phyloP scores from a whole-genome alignment of 1,140 invertebrate genomes.

The Pectinophora gossypiella region DNA sequence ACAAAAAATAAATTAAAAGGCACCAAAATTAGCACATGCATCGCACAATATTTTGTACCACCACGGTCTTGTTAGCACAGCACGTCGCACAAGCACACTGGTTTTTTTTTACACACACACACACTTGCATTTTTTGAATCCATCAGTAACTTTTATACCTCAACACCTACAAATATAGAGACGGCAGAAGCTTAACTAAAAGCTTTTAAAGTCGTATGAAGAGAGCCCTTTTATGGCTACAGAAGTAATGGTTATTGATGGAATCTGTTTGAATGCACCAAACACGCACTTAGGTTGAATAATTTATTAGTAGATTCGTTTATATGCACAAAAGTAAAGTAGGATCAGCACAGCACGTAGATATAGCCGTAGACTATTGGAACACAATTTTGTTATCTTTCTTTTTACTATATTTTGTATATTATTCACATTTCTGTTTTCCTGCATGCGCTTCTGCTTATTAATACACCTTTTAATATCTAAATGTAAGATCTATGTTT shows the following conservation, averaged over 20 bases:
- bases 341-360: neutral
- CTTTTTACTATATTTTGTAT: neutral
- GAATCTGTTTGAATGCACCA: neutral
- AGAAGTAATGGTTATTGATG: neutral
- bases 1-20: constrained; percentile 30
- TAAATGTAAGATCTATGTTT: constrained; percentile 4
- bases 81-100: too few species aligned
- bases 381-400: too few species aligned
- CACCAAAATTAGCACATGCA: constrained; percentile 26
- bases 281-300: neutral
- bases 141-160: too few species aligned
- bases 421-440: constrained; percentile 17
- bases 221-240: too few species aligned
- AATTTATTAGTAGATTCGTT: neutral
- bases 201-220: too few species aligned
- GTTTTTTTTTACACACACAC: too few species aligned
- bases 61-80: too few species aligned
- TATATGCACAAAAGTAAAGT: neutral
- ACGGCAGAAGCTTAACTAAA: too few species aligned
- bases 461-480: constrained; percentile 13
- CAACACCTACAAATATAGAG: too few species aligned
- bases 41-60: neutral
- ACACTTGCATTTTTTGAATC: too few species aligned
- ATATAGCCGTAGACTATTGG: neutral
- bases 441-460: constrained; percentile 34